phyloP scores from a whole-genome alignment of 2,888 invertebrate genomes.

The Hartigia nigra region DNA sequence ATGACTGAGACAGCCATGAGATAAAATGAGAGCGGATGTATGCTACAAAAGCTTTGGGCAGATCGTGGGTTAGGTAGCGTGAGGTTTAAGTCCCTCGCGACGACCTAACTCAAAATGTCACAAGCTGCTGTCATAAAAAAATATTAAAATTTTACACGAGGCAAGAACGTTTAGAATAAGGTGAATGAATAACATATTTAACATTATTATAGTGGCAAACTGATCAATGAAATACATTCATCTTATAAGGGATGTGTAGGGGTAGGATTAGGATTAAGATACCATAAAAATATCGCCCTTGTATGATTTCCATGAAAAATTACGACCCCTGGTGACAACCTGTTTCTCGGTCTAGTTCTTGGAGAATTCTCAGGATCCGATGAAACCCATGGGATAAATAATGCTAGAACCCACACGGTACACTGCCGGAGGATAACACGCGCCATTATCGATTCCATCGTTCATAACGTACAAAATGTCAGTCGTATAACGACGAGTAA shows the following conservation, averaged over 20 bases:
- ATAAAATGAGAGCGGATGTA: background rate
- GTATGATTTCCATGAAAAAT: background rate
- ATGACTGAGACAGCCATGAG: slow-evolving; percentile 4
- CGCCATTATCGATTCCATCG: background rate
- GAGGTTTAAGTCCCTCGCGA: background rate
- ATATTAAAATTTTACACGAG: background rate
- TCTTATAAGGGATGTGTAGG: background rate
- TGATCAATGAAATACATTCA: background rate
- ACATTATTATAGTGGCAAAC: background rate
- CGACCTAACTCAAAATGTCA: background rate
- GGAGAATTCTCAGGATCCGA: background rate
- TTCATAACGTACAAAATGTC: background rate
- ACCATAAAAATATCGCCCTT: background rate
- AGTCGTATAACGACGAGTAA: background rate
- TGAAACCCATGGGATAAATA: background rate
- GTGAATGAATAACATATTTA: background rate
- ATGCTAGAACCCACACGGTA: background rate
- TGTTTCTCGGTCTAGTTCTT: background rate
- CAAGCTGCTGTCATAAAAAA: background rate
- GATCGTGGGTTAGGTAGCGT: background rate
- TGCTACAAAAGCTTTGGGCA: background rate
- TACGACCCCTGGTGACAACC: background rate
- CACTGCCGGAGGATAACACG: background rate
- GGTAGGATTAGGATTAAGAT: background rate
- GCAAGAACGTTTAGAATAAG: background rate